Percentiles rank a stretch among this genome's conserved stretches.
Conservation (phyloP, 2,888 invertebrate species). For the Hofmannophila pseudospretella region DNA sequence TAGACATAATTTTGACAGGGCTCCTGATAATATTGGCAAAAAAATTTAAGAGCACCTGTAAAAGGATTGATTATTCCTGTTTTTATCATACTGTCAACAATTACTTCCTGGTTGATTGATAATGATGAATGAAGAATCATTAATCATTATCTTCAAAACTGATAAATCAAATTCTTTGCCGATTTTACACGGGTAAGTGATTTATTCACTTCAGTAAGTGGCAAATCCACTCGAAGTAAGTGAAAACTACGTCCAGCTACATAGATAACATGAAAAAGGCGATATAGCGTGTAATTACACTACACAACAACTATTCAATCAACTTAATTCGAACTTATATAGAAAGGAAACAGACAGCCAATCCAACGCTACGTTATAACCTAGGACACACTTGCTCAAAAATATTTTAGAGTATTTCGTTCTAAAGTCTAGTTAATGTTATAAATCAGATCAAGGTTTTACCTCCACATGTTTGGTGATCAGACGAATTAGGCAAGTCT, state of each 20-base stretch:
- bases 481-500: too few relatives aligned
- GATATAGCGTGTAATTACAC: conserved; percentile 59
- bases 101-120: too few relatives aligned
- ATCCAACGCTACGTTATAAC: conserved; percentile 21
- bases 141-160: too few relatives aligned
- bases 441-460: conserved; percentile 7
- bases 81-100: too few relatives aligned
- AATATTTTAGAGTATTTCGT: conserved; percentile 5
- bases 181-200: too few relatives aligned
- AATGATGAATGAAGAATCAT: too few relatives aligned
- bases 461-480: not conserved
- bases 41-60: too few relatives aligned
- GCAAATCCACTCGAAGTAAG: not conserved
- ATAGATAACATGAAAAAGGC: conserved; percentile 56
- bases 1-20: too few relatives aligned
- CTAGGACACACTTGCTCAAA: conserved; percentile 9
- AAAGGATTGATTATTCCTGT: too few relatives aligned
- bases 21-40: too few relatives aligned
- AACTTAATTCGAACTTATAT: conserved; percentile 25
- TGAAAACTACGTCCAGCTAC: conserved; percentile 7
- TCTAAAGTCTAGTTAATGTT: not conserved
- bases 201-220: too few relatives aligned
- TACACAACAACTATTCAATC: conserved; percentile 44
- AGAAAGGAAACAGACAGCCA: conserved; percentile 47
- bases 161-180: too few relatives aligned